These are phyloP conservation scores for Marronus borbonicus DNA, from an alignment of 2,888 invertebrate species.

Conservation along the genomic window DNA sequence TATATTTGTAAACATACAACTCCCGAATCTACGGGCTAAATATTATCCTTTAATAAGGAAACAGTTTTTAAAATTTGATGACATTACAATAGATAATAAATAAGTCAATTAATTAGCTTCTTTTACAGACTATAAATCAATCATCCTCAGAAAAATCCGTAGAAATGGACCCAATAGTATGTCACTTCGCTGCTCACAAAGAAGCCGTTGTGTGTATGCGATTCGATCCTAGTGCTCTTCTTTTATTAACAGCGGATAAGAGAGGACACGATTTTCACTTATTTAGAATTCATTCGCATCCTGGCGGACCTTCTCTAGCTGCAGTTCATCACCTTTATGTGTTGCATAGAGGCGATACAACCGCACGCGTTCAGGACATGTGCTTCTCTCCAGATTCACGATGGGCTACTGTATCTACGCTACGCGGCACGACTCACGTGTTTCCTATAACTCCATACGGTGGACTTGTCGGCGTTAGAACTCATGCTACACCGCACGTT, in stretches of 20 bases:
- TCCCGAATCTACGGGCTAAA: too few relatives aligned
- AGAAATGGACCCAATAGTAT: constrained; percentile 83
- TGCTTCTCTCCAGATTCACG: constrained; percentile 93
- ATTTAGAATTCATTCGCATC: constrained; percentile 93
- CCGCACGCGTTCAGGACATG: constrained; percentile 93
- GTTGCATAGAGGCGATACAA: constrained; percentile 95
- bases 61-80: too few relatives aligned
- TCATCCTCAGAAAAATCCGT: constrained; percentile 59
- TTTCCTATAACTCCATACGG: constrained; percentile 98
- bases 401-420: constrained; percentile 96
- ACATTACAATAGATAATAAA: background rate
- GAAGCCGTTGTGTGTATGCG: constrained; percentile 91
- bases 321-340: constrained; percentile 96
- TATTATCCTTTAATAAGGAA: too few relatives aligned
- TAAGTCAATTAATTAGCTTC: constrained; percentile 1
- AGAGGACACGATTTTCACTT: constrained; percentile 97
- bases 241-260: constrained; percentile 92
- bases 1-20: too few relatives aligned
- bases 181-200: constrained; percentile 90
- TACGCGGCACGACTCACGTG: constrained; percentile 97
- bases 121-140: constrained; percentile 56
- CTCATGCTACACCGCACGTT: constrained; percentile 94
- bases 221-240: constrained; percentile 92
- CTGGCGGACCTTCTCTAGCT: constrained; percentile 85
- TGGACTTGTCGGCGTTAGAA: constrained; percentile 90